Conservation (phyloP, 2,797 vertebrate genomes). For the Borostomias antarcticus region DNA sequence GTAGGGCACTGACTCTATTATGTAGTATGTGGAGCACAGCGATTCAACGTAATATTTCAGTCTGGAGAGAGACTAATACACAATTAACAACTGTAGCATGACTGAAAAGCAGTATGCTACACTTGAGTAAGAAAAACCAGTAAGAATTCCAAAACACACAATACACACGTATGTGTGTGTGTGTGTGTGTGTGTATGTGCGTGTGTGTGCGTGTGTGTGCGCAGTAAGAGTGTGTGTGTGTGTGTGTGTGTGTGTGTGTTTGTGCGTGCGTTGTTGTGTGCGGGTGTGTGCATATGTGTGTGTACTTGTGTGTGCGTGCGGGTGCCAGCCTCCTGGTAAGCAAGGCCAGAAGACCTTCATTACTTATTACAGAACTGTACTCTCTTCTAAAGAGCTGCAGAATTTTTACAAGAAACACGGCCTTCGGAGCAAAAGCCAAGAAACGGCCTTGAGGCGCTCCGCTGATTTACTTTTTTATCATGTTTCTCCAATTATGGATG, state of each 20-base stretch:
- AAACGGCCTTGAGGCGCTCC: slow-evolving; percentile 16
- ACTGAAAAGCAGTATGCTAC: too few relatives aligned
- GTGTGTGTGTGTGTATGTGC: slow-evolving; percentile 3
- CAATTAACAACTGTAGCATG: background rate
- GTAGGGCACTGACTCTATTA: too few relatives aligned
- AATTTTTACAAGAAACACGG: slow-evolving; percentile 17
- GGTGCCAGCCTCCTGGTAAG: slow-evolving; percentile 14
- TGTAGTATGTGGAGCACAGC: too few relatives aligned
- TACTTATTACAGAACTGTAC: slow-evolving; percentile 21
- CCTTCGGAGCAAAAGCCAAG: slow-evolving; percentile 28
- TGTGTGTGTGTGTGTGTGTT: background rate
- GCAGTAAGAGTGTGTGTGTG: slow-evolving; percentile 10
- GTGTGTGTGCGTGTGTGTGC: background rate
- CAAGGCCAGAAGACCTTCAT: slow-evolving; percentile 13
- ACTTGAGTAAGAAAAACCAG: background rate
- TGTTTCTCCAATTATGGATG: slow-evolving; percentile 1
- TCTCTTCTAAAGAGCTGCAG: slow-evolving; percentile 18
- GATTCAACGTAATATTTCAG: too few relatives aligned
- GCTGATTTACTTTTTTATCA: slow-evolving; percentile 10
- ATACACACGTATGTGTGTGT: background rate
- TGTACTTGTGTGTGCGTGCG: background rate
- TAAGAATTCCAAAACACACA: background rate
- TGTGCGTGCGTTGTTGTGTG: too few relatives aligned
- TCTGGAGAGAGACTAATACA: too few relatives aligned
- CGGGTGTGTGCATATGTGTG: background rate